These are phyloP conservation scores for Alitta virens DNA, from an alignment of 2,888 invertebrate genomes.

Conservation along the genomic window DNA sequence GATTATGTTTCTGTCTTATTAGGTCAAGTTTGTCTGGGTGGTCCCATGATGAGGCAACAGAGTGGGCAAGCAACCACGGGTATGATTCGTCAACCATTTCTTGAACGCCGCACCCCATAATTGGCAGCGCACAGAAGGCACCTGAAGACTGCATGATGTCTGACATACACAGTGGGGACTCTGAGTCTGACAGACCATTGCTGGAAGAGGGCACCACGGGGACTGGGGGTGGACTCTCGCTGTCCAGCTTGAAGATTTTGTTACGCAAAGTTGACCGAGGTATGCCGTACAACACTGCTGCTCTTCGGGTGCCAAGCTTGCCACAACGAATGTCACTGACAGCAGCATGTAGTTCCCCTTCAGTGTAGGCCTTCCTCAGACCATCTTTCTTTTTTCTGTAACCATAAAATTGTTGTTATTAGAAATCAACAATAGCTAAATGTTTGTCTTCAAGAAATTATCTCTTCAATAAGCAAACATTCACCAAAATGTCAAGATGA, in stretches of 20 bases:
- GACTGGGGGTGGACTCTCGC: conserved; percentile 20
- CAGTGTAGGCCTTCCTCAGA: conserved; percentile 71
- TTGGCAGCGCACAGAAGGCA: neutral
- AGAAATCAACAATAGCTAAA: conserved; percentile 6
- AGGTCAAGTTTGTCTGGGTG: conserved; percentile 42
- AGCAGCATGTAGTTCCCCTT: conserved; percentile 91
- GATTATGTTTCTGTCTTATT: conserved; percentile 49
- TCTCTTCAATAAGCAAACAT: too few species aligned
- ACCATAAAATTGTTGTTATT: too few species aligned
- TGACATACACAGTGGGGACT: neutral
- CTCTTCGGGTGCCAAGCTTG: conserved; percentile 85
- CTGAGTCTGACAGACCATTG: neutral
- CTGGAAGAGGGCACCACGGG: neutral
- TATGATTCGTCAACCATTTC: neutral
- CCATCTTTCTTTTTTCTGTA: conserved; percentile 14
- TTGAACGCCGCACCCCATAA: neutral
- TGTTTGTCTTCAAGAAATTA: too few species aligned
- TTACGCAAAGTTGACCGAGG: conserved; percentile 94
- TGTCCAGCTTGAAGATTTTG: conserved; percentile 68
- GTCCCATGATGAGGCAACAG: conserved; percentile 12
- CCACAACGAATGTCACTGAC: conserved; percentile 90
- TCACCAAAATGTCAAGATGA: too few species aligned
- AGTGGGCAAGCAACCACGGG: neutral
- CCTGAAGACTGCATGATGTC: neutral
- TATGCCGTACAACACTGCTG: conserved; percentile 93